A percentile compares a stretch with the other conserved stretches of the same genome.
These are phyloP conservation scores for Paracentrotus lividus DNA, from an alignment of 53 echinoderm and acorn worm species.

Conservation along the genomic window DNA sequence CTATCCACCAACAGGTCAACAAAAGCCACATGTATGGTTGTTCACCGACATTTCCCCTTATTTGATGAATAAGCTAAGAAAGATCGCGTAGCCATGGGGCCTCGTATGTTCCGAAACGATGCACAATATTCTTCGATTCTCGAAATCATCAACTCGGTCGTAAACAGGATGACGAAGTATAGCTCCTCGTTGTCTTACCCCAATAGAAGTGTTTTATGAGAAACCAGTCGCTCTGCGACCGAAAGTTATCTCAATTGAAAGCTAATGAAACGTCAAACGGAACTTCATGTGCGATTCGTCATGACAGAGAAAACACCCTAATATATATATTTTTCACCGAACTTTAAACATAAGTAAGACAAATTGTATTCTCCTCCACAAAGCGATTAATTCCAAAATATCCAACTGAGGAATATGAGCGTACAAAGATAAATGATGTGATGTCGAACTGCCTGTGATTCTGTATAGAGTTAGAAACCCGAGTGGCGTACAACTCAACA, in stretches of 20 bases:
- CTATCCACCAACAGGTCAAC: not conserved
- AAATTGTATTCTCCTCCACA: slow-evolving; percentile 24
- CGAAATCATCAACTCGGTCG: slow-evolving; percentile 23
- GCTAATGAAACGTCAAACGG: not conserved
- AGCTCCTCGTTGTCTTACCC: no score
- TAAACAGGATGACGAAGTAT: not conserved
- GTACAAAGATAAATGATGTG: not conserved
- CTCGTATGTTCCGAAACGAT: slow-evolving; percentile 52
- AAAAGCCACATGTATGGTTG: not conserved
- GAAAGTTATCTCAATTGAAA: not conserved
- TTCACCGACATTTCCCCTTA: slow-evolving; percentile 9
- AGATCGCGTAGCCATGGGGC: not conserved
- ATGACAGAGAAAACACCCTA: not conserved
- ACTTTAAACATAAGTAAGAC: slow-evolving; percentile 39
- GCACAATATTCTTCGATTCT: slow-evolving; percentile 56
- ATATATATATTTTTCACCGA: not conserved
- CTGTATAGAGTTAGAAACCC: slow-evolving; percentile 5
- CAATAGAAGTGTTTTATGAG: not conserved
- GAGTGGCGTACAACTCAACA: slow-evolving; percentile 37
- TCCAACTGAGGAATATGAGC: slow-evolving; percentile 5
- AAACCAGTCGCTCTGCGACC: not conserved
- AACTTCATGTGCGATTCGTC: not conserved
- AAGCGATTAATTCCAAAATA: slow-evolving; percentile 47
- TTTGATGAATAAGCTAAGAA: not conserved
- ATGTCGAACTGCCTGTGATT: not conserved